phyloP scores from a whole-genome alignment of 2,113 vertebrate species.

The Phalacrocorax carbo region DNA sequence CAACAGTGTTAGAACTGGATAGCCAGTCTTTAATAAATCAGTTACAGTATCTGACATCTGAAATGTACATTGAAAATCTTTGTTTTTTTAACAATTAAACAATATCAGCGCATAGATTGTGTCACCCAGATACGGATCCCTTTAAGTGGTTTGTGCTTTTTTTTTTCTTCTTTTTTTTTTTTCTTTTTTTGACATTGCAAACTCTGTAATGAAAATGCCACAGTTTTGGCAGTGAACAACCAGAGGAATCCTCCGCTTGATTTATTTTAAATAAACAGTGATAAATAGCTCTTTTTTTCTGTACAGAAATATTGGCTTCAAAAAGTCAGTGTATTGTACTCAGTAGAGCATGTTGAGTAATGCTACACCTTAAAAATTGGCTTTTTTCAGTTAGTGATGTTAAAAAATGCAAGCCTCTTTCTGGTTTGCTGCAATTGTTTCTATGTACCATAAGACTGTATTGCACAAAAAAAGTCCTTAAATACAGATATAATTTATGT shows the following conservation, averaged over 20 bases:
- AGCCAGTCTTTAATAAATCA: conserved; percentile 82
- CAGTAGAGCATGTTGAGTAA: conserved; percentile 69
- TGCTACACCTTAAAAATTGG: conserved; percentile 72
- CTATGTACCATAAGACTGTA: conserved; percentile 75
- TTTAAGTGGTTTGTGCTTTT: conserved; percentile 82
- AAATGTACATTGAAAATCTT: conserved; percentile 79
- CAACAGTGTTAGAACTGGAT: conserved; percentile 78
- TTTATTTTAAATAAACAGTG: conserved; percentile 70
- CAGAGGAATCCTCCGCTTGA: conserved; percentile 59
- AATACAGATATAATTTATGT: conserved; percentile 78
- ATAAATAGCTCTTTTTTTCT: conserved; percentile 75
- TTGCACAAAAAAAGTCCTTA: conserved; percentile 79
- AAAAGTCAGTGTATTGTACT: conserved; percentile 73
- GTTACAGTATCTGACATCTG: conserved; percentile 79
- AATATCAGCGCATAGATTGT: conserved; percentile 74
- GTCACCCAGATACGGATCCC: conserved; percentile 68
- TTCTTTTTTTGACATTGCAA: conserved; percentile 66
- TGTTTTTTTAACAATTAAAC: conserved; percentile 76
- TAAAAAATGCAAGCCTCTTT: conserved; percentile 75
- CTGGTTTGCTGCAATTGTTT: conserved; percentile 70
- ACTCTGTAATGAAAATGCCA: conserved; percentile 76
- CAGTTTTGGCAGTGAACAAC: conserved; percentile 79
- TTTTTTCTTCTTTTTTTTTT: conserved; percentile 14
- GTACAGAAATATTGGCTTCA: conserved; percentile 78
- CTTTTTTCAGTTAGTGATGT: conserved; percentile 66